Conservation (phyloP, 2,797 vertebrate species). For the Pempheris klunzingeri region DNA sequence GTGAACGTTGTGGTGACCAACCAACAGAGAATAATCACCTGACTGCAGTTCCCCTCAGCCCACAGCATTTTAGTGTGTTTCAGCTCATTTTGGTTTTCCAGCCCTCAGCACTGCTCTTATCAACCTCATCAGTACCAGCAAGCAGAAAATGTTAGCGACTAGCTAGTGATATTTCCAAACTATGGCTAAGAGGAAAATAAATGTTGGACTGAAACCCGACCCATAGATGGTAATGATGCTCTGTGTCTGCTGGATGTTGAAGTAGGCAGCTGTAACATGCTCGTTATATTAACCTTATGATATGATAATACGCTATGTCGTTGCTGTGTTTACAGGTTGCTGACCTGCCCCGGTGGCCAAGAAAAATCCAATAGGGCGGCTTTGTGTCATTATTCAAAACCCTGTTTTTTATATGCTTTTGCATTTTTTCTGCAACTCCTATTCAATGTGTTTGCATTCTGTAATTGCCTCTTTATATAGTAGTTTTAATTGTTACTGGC, state of each 20-base stretch:
- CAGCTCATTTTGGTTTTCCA: neutral
- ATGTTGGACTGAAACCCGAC: neutral
- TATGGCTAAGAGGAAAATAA: neutral
- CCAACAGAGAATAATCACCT: neutral
- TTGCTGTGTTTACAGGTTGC: neutral
- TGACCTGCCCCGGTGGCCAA: neutral
- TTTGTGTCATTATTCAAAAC: neutral
- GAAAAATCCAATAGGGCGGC: neutral
- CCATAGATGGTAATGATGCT: neutral
- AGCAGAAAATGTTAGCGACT: neutral
- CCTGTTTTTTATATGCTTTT: neutral
- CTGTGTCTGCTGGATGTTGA: neutral
- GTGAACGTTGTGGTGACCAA: neutral
- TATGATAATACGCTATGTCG: neutral
- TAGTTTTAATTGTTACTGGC: slow-evolving; percentile 1
- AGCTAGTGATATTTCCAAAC: neutral
- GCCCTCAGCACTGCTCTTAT: neutral
- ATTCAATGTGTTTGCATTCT: neutral
- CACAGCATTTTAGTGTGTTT: neutral
- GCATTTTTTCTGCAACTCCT: neutral
- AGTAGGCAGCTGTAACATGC: too few species aligned
- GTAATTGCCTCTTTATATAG: slow-evolving; percentile 1
- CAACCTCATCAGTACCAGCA: neutral
- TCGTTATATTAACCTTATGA: too few species aligned
- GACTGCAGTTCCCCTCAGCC: neutral